phyloP scores from a whole-genome alignment of 2,797 vertebrate species.

The Limosa lapponica region DNA sequence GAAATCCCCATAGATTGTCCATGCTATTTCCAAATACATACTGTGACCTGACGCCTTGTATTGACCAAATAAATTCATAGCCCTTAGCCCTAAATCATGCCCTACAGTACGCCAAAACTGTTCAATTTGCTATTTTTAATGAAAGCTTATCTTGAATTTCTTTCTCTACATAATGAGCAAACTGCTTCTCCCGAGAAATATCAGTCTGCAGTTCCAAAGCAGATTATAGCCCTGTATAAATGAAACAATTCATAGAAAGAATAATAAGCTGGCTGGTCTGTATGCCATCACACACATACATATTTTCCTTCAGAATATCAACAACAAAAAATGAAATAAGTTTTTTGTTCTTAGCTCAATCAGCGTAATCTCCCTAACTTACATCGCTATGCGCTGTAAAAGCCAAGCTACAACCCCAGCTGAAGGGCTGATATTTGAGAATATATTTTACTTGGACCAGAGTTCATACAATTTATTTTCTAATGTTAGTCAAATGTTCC shows the following conservation, averaged over 20 bases:
- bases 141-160: conserved; percentile 52
- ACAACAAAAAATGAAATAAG: conserved; percentile 42
- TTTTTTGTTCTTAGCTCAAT: conserved; percentile 54
- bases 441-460: conserved; percentile 70
- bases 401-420: conserved; percentile 68
- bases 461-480: conserved; percentile 68
- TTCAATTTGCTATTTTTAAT: conserved; percentile 36
- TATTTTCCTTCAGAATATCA: conserved; percentile 37
- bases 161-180: conserved; percentile 18
- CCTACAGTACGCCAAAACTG: background rate
- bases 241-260: conserved; percentile 55
- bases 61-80: conserved; percentile 26
- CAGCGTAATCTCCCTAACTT: conserved; percentile 49
- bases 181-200: background rate
- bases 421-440: conserved; percentile 69
- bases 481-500: conserved; percentile 63
- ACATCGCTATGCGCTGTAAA: conserved; percentile 51
- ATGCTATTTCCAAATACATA: background rate
- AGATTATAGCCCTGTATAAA: conserved; percentile 23
- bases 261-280: conserved; percentile 39
- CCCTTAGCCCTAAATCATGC: background rate
- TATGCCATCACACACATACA: background rate
- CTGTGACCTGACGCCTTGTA: background rate
- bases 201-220: conserved; percentile 13
- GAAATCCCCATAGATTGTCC: background rate